Conservation (phyloP, 1,140 invertebrate species). For the Goniozus legneri region DNA sequence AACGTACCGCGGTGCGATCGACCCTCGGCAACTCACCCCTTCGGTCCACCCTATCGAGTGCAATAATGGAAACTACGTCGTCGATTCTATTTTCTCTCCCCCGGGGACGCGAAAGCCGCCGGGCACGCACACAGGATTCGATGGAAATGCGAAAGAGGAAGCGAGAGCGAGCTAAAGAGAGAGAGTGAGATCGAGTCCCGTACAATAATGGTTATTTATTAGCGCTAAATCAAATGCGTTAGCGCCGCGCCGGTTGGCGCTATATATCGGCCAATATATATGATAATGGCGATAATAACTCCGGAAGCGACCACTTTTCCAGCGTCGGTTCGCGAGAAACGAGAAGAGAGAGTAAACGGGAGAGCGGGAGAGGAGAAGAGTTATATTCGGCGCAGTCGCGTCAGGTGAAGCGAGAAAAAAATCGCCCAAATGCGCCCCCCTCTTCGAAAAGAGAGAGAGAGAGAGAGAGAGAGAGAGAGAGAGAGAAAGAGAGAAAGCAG, state of each 20-base stretch:
- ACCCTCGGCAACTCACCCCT: constrained; percentile 24
- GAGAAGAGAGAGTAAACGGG: too few relatives aligned
- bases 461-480: too few relatives aligned
- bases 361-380: too few relatives aligned
- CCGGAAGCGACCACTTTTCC: constrained; percentile 40
- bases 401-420: too few relatives aligned
- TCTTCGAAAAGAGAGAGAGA: too few relatives aligned
- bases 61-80: constrained; percentile 52
- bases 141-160: constrained; percentile 7
- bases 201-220: constrained; percentile 55
- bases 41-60: constrained; percentile 24
- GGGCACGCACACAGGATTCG: constrained; percentile 21
- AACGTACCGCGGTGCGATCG: constrained; percentile 10
- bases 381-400: too few relatives aligned
- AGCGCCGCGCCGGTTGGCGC: constrained; percentile 29
- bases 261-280: constrained; percentile 44
- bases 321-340: too few relatives aligned
- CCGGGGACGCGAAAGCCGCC: constrained; percentile 30
- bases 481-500: too few relatives aligned
- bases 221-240: constrained; percentile 54
- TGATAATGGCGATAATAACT: constrained; percentile 54
- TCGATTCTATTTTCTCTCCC: constrained; percentile 53
- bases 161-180: too few relatives aligned
- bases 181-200: too few relatives aligned
- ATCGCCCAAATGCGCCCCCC: too few relatives aligned